Base-by-base conservation (phyloP, 2,113 vertebrate species). In the Nerophis ophidion region DNA sequence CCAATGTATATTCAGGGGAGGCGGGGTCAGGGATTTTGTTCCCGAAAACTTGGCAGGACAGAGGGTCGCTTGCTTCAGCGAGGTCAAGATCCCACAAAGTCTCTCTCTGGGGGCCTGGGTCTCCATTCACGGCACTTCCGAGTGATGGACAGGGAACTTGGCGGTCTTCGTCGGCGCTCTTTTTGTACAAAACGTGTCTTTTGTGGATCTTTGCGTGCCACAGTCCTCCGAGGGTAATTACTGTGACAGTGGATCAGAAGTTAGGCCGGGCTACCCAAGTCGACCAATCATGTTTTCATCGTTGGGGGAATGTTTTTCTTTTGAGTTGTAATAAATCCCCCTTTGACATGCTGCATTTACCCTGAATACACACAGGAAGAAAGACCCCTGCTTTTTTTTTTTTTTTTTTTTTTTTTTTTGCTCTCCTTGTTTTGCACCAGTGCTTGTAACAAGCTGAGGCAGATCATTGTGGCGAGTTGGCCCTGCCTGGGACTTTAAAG, bases 391-490 rank as follows among this genome's bases (percentile, higher is more conserved):
- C 9, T 49, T 68, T 78, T 17, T 34, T 38, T 3, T 9, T 1
- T 35, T 33, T 17, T 53, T 33, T 34, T 26, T 53, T 66, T 47
- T 47, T 15, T 13, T 61, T 63, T 62, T 13, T 14, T 8, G 60
- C 60, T 48, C 46, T 54, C 47, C 70, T 49, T 60, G 47, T 76
- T 88, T 87, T 76, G 70, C 75, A 68, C 61, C 70, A 66, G 45
- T 75, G 68, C 76, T 81, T 81, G 80, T 81, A 87, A 89, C 89
- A 91, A 89, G 89, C 89, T 56, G 79, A 84, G 89, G 78, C 86
- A 90, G 81, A 87, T 89, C 81, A 71, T 82, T 86, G 84, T 81
- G 79, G 74, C 76, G 57, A 69, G 70, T 81, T 81, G 54, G 36
- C 68, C 76, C 68, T 67, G 66, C 63, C 73, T 77, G 80, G 19